Evolutionary conservation across 2,113 vertebrate genomes (phyloP).

Genomic region (Spea bombifrons): DNA sequence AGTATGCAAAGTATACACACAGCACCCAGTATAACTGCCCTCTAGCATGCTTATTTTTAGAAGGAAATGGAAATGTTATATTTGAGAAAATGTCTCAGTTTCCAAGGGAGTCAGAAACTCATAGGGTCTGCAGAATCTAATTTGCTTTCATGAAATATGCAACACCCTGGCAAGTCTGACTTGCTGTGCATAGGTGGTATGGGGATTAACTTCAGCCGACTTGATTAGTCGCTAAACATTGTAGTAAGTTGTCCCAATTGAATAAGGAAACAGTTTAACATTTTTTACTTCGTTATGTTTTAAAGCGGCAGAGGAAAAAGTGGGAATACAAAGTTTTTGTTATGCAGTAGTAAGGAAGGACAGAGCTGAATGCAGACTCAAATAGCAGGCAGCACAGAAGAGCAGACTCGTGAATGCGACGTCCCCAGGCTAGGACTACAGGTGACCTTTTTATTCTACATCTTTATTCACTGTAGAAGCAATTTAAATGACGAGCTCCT

Average conservation of each 20-base stretch:
- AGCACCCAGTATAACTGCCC: neutral
- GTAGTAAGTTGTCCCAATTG: conserved; percentile 32
- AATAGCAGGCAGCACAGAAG: conserved; percentile 35
- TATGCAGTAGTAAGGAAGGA: conserved; percentile 10
- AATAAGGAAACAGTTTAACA: conserved; percentile 49
- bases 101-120: conserved; percentile 41
- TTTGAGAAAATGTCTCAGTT: conserved; percentile 21
- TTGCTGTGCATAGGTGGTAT: conserved; percentile 44
- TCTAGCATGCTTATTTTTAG: conserved; percentile 15
- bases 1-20: neutral
- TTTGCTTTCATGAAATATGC: conserved; percentile 56
- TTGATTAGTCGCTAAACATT: conserved; percentile 33
- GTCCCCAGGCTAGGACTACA: conserved; percentile 37
- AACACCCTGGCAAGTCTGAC: conserved; percentile 35
- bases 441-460: conserved; percentile 47
- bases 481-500: neutral
- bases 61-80: conserved; percentile 17
- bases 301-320: conserved; percentile 30
- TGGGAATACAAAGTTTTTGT: neutral
- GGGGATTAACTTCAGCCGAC: conserved; percentile 43
- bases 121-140: conserved; percentile 43
- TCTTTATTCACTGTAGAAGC: conserved; percentile 2
- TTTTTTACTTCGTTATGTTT: conserved; percentile 35
- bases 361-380: conserved; percentile 35
- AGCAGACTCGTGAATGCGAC: conserved; percentile 24